Evolutionary conservation across 2,797 vertebrate species (phyloP), one percentile per base, ranked within the genome.

Genomic region (Uromys caudimaculatus): DNA sequence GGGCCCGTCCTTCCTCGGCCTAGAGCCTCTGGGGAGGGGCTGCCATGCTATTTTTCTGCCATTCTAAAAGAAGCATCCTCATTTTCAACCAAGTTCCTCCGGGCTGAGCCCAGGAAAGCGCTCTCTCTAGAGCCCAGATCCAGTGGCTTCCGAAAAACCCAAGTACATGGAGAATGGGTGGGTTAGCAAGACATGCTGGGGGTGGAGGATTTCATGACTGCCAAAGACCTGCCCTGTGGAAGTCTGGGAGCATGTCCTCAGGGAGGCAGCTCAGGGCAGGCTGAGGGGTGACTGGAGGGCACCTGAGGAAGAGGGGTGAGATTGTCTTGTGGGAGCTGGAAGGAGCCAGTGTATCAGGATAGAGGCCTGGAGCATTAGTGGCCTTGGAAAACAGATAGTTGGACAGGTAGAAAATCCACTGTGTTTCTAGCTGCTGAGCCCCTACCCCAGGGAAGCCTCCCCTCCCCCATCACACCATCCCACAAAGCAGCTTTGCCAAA

Each of bases 351-450:
- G 3, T 44, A 24, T 24, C n/a, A 16, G 56, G 41, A 5, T 19
- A 13, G 81, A 41, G 44, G 17, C 29, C n/a, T 50, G 32, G 29
- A 41, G n/a, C 21, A 14, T 17, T 2, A 4, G 12, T 3, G 29
- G 64, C 19, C 54, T 52, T 47, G 0, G 32, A 35, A 69, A 38
- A 35, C 64, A 67, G 52, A 38, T 14, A 60, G 52, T 6, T 0
- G 1, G 56, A 50, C 19, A 17, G 41, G n/a, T 76, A 21, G 83
- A 92, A 41, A 10, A n/a, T 58, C 32, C 8, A 1, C 13, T 4
- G 2, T 50, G 6, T 0, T 1, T 23, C 6, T 1, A 0, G 9
- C 17, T 17, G 19, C 73, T 13, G 21, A 1, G 0, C 0, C 0
- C 35, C 84, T 60, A 47, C 71, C 27, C 78, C 58, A 69, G 38